phyloP scores from a whole-genome alignment of 1,140 invertebrate species.

The Chrysopa pallens region DNA sequence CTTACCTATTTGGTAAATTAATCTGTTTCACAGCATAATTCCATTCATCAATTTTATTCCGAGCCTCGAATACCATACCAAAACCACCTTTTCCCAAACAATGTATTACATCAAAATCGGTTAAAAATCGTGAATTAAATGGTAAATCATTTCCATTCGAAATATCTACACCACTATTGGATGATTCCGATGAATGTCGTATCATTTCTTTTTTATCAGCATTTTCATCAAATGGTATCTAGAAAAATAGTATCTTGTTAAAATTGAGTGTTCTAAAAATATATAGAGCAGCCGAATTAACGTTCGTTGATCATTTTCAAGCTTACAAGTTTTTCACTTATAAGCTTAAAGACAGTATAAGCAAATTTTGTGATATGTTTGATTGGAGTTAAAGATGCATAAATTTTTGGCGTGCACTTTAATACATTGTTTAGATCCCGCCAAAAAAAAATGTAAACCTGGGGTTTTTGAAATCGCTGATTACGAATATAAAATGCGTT shows the following conservation, averaged over 20 bases:
- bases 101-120: constrained; percentile 70
- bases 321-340: no score
- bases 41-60: constrained; percentile 87
- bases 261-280: background rate
- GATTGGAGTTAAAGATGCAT: no score
- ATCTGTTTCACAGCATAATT: constrained; percentile 93
- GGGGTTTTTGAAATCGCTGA: no score
- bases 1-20: constrained; percentile 62
- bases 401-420: no score
- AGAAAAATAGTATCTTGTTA: constrained; percentile 1
- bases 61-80: constrained; percentile 90
- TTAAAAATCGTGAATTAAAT: constrained; percentile 56
- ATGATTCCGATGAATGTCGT: constrained; percentile 12
- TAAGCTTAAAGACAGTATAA: no score
- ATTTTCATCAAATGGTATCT: constrained; percentile 14
- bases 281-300: no score
- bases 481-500: no score
- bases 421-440: no score
- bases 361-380: no score
- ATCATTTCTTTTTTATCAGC: constrained; percentile 23
- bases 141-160: constrained; percentile 14
- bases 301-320: no score
- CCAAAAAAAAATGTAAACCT: no score
- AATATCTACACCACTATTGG: no score
- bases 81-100: constrained; percentile 89